Evolutionary conservation across 2,113 vertebrate species (phyloP).

Genomic region (Podocnemis expansa): DNA sequence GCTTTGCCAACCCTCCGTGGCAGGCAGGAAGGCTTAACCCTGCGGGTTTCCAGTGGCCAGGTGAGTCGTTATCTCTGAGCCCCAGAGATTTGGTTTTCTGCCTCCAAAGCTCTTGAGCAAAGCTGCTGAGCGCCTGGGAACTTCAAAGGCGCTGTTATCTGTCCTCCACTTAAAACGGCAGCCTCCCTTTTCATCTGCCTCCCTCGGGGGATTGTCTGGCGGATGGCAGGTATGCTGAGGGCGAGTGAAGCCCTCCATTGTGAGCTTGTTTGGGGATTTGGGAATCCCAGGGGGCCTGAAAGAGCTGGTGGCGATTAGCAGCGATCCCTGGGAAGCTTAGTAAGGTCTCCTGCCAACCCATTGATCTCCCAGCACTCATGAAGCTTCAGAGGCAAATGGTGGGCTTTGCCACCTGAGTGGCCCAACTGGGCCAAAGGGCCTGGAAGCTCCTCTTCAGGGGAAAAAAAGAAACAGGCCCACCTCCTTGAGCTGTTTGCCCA

Average conservation of each 20-base stretch:
- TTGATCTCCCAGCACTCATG: neutral
- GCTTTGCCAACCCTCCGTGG: neutral
- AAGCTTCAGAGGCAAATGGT: neutral
- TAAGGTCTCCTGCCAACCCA: neutral
- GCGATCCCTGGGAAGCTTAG: neutral
- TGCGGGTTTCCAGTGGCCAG: neutral
- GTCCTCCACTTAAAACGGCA: neutral
- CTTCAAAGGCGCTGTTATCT: slow-evolving; percentile 28
- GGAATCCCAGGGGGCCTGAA: neutral
- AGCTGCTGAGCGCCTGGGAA: slow-evolving; percentile 12
- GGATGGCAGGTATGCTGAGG: slow-evolving; percentile 70
- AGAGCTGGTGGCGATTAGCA: neutral
- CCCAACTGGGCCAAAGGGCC: neutral
- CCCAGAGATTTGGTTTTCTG: neutral
- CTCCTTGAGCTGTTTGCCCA: neutral
- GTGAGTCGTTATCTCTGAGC: neutral
- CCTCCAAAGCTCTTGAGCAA: too few relatives aligned
- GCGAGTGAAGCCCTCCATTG: neutral
- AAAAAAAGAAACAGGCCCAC: neutral
- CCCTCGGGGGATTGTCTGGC: slow-evolving; percentile 41
- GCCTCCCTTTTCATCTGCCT: neutral
- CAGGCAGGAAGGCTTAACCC: neutral
- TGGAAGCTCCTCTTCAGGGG: neutral
- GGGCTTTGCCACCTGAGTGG: neutral
- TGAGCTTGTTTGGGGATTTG: neutral